phyloP scores from a whole-genome alignment of 2,113 vertebrate genomes.

The Poecile atricapillus region DNA sequence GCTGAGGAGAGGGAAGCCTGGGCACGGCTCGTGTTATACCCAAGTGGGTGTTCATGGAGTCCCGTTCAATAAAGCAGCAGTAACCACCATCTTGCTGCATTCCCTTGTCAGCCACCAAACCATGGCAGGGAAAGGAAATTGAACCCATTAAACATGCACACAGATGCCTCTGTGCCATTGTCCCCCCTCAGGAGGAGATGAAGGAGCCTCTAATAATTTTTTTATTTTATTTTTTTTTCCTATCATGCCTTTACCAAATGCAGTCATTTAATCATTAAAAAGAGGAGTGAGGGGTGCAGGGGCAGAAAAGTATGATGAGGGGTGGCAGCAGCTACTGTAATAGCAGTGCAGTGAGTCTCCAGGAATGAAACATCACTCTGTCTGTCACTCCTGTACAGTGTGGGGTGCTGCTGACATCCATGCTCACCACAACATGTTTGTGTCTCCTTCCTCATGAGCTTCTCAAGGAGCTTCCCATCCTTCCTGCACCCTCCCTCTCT shows the following conservation, averaged over 20 bases:
- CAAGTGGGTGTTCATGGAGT: not conserved
- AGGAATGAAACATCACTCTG: not conserved
- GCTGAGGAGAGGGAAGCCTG: not conserved
- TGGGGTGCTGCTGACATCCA: not conserved
- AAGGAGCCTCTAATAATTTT: not conserved
- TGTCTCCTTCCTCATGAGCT: not conserved
- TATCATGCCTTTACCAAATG: conserved; percentile 14
- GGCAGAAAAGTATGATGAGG: not conserved
- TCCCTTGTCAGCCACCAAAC: conserved; percentile 53
- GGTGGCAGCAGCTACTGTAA: not conserved
- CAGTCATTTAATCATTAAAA: not conserved
- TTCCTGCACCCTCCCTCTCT: not conserved
- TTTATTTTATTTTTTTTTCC: not conserved
- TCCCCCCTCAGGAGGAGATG: not conserved
- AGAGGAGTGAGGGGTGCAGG: not conserved
- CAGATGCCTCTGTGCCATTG: conserved; percentile 24
- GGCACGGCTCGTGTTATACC: not conserved
- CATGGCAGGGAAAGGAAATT: conserved; percentile 60
- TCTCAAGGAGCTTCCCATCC: not conserved
- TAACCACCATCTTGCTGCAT: conserved; percentile 42
- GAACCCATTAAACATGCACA: conserved; percentile 56
- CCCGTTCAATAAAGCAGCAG: conserved; percentile 53
- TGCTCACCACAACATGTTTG: accelerated
- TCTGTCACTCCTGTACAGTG: not conserved
- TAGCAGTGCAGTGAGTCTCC: not conserved